Base-by-base conservation (phyloP, 2,113 vertebrate genomes). In the Chionis minor region DNA sequence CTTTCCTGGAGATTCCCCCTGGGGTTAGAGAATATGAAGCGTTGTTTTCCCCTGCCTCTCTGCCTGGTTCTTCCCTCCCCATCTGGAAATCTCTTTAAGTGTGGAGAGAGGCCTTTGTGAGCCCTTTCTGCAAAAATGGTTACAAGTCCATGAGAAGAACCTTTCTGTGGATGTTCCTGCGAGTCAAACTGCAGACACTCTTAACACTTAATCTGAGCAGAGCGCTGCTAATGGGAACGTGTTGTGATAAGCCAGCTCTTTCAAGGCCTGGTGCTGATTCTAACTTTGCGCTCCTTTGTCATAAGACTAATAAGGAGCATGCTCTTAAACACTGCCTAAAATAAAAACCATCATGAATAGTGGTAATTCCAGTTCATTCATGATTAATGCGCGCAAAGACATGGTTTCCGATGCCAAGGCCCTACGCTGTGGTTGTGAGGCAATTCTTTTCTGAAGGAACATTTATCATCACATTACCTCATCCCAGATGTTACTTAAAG, bases 401-500 rank as follows among this genome's bases (percentile, higher is more conserved):
- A 2, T 47, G 35, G 8, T 24, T 87, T 88, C 54, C 0, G 0
- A 26, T 94, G 73, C 86, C 81, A 91, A 63, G 71, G 49, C 35
- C 58, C n/a, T 82, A 27, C 35, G 17, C 77, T 72, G 40, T 56
- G 54, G 35, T 65, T 91, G 70, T 61, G 32, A 91, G 61, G 62
- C 62, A 85, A 17, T 85, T 92, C 19, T 84, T 62, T 93, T 89
- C 54, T 81, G 27, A 94, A 75, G 28, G 51, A 94, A 51, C 61
- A 75, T 81, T 96, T 92, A 47, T 86, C 21, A 56, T 87, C 33
- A 38, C 42, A 73, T 94, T 96, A 70, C 58, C 30, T 95, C 86
- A 87, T 91, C 66, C 70, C 78, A 92, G 92, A 94, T 95, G 86
- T 95, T 94, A 70, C 32, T 79, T 89, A 70, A 89, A 91, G 84